Evolutionary conservation across 2,797 vertebrate species (phyloP).

Genomic region (Manis pentadactyla): DNA sequence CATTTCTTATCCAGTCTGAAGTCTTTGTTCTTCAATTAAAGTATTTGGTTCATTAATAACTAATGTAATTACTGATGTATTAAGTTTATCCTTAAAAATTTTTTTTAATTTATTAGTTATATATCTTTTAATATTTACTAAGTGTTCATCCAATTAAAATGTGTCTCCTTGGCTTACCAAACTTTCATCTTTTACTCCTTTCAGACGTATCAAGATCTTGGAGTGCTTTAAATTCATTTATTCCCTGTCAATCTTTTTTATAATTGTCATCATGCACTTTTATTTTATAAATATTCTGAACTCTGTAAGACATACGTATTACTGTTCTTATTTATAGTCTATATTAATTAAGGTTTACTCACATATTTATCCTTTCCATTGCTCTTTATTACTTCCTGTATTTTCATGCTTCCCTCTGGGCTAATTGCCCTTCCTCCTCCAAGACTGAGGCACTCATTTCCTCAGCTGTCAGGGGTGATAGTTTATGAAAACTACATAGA

Average conservation of each 20-base stretch:
- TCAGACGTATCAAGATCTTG: neutral
- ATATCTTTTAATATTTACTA: neutral
- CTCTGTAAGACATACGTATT: neutral
- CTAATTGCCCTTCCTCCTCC: neutral
- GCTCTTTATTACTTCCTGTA: neutral
- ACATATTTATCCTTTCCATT: neutral
- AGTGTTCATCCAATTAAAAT: neutral
- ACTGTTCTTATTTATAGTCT: neutral
- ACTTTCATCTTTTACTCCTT: neutral
- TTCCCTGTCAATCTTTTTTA: neutral
- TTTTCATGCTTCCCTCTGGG: neutral
- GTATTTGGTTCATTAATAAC: neutral
- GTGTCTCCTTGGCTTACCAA: neutral
- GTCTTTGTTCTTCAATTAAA: neutral
- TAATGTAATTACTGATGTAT: neutral
- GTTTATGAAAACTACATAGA: neutral
- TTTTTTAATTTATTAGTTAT: neutral
- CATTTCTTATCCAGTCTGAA: slow-evolving; percentile 6
- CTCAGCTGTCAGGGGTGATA: neutral
- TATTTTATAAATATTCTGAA: neutral
- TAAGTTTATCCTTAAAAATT: neutral
- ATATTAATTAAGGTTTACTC: neutral
- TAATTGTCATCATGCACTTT: neutral
- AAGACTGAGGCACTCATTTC: neutral
- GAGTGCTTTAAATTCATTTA: neutral